Conservation (phyloP, 1,140 invertebrate species). For the Physella acuta region DNA sequence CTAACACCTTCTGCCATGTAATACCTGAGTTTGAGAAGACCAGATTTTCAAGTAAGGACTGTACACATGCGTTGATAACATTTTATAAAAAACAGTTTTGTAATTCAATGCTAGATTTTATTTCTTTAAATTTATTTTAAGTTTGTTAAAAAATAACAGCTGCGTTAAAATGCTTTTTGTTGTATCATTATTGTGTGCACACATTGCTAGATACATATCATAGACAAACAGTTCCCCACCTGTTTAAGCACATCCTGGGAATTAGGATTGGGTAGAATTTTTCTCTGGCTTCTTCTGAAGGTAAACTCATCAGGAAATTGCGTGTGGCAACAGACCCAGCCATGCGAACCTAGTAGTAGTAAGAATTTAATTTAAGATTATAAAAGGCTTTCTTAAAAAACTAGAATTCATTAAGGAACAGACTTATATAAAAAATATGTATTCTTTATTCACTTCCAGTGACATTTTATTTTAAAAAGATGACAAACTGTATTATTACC, state of each 20-base stretch:
- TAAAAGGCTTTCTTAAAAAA: no score
- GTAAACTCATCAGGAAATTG: constrained; percentile 62
- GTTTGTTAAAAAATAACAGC: background rate
- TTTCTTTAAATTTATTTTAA: background rate
- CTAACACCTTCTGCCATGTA: constrained; percentile 67
- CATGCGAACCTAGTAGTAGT: constrained; percentile 60
- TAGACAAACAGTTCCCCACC: constrained; percentile 49
- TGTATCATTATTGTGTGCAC: background rate
- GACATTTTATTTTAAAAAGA: background rate
- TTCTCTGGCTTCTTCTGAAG: constrained; percentile 56
- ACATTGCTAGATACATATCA: no score
- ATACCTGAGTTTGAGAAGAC: constrained; percentile 57
- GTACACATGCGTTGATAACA: no score
- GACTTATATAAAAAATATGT: no score
- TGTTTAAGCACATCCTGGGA: constrained; percentile 66
- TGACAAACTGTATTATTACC: no score
- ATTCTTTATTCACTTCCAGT: no score
- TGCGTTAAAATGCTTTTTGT: background rate
- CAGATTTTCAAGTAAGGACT: background rate
- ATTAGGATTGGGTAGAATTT: constrained; percentile 62
- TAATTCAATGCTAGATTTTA: background rate
- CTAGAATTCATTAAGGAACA: no score
- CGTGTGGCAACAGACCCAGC: constrained; percentile 64
- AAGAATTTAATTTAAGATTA: no score
- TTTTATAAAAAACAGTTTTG: background rate